Conservation (phyloP, 53 echinoderm and acorn worm species). For the Paracentrotus lividus region DNA sequence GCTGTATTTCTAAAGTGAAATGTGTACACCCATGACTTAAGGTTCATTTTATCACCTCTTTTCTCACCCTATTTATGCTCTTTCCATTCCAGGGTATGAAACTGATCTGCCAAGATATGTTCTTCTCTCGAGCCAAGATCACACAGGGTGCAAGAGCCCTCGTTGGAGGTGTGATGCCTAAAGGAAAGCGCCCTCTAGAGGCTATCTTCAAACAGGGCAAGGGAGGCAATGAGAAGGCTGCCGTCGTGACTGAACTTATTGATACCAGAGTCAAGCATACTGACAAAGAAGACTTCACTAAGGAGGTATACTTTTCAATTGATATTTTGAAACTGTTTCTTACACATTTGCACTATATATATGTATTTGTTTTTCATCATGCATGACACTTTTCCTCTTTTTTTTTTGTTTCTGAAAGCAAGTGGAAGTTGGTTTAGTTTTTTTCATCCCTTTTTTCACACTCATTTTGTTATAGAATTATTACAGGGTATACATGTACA, state of each 20-base stretch:
- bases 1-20: not conserved
- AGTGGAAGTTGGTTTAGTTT: no score
- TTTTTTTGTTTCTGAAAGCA: no score
- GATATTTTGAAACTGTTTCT: no score
- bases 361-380: no score
- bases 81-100: slow-evolving; percentile 86
- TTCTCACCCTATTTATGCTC: not conserved
- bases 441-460: no score
- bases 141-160: slow-evolving; percentile 77
- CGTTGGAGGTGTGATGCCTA: slow-evolving; percentile 77
- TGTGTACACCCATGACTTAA: not conserved
- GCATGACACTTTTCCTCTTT: no score
- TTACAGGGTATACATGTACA: not conserved
- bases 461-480: no score
- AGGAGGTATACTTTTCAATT: slow-evolving; percentile 71
- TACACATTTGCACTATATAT: no score
- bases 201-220: slow-evolving; percentile 82
- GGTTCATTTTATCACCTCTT: not conserved
- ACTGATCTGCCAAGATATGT: slow-evolving; percentile 98
- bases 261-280: slow-evolving; percentile 84
- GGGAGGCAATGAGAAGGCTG: slow-evolving; percentile 85
- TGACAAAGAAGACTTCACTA: slow-evolving; percentile 84
- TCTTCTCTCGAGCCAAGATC: slow-evolving; percentile 92
- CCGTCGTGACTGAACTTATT: slow-evolving; percentile 89
- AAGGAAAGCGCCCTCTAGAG: slow-evolving; percentile 90